Evolutionary conservation across 1,140 invertebrate species (phyloP), one percentile per base, ranked within the genome.

Genomic region (Centruroides sculpturatus): DNA sequence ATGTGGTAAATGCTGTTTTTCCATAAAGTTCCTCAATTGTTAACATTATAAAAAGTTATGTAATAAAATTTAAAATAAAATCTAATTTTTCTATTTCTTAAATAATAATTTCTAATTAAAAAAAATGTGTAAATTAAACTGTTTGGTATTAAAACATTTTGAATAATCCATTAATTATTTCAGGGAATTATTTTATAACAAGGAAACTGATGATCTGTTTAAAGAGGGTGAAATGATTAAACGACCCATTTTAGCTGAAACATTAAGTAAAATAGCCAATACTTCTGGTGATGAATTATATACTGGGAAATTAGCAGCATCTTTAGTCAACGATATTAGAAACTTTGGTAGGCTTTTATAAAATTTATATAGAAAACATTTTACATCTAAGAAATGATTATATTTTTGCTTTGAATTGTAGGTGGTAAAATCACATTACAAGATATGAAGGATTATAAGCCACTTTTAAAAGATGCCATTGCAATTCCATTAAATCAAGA

Each of bases 391-490:
- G 23, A 23, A 23, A 23, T 0, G 23, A 23, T 23, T 23, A 23
- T 23, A 23, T 23, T 23, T 23, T 23, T 23, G 23, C 23, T 23
- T 23, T 57, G 5, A 35, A 50, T 62, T 57, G 56, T 54, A 73
- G 75, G 74, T 56, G 74, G 72, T 48, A 69, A 72, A 46, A 66
- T 80, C 6, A 79, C 78, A 10, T 6, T 65, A 35, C 66, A 71
- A 12, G 78, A 82, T 57, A 72, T 82, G 57, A 57, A 62, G 46
- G 61, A 68, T 75, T 84, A 68, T 73, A 84, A 84, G 62, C 76
- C 81, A 3, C 76, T 80, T 66, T 83, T 86, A 78, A 74, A 79
- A 52, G 77, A 85, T 3, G 81, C 87, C 0, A 73, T 86, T 6
- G 67, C 73, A 46, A 72, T 81, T 0, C 3, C 57, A 7, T 35